These are phyloP conservation scores for Caenorhabditis sp. DNA, from an alignment of 2,888 invertebrate species.

Conservation along the genomic window DNA sequence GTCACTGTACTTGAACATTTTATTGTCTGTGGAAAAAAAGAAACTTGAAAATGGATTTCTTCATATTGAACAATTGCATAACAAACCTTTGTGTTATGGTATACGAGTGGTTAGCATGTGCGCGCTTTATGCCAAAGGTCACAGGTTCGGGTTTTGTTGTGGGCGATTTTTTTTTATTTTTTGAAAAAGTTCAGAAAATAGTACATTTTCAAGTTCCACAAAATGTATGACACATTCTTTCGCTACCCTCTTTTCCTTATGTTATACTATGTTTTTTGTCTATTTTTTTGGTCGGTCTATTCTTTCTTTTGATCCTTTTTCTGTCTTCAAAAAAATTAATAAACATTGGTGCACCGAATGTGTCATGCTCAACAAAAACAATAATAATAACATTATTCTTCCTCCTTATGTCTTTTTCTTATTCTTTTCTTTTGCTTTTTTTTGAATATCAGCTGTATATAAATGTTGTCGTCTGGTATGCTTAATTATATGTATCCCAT, in stretches of 20 bases:
- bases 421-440: no score
- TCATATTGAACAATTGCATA: no score
- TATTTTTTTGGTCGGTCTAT: background rate
- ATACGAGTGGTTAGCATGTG: no score
- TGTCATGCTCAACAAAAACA: background rate
- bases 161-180: no score
- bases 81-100: no score
- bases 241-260: background rate
- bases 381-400: background rate
- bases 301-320: background rate
- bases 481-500: background rate
- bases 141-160: no score
- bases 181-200: no score
- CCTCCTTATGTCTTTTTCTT: background rate
- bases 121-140: no score
- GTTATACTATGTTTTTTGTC: background rate
- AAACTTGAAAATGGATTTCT: no score
- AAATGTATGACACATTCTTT: background rate
- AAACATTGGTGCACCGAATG: background rate
- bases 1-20: no score
- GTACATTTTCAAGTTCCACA: no score
- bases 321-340: background rate
- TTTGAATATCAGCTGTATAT: background rate
- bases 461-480: background rate
- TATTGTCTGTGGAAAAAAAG: no score